phyloP scores from a whole-genome alignment of 2,888 invertebrate species.

The Crematogaster levior region DNA sequence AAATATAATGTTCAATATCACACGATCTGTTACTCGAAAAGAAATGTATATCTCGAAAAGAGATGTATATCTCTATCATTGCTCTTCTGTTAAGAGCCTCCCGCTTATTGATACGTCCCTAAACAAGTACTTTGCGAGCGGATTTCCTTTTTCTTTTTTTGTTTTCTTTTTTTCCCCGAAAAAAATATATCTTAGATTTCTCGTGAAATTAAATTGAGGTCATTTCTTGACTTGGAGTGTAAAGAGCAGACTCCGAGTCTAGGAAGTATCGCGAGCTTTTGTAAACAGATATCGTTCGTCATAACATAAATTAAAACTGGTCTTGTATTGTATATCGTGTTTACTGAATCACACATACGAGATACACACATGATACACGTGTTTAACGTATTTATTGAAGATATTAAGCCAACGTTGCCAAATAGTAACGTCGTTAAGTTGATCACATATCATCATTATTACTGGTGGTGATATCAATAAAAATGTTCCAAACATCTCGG shows the following conservation, averaged over 20 bases:
- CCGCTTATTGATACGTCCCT: background rate
- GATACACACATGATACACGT: background rate
- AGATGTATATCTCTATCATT: background rate
- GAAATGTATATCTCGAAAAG: conserved; percentile 12
- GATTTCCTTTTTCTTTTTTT: background rate
- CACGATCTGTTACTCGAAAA: background rate
- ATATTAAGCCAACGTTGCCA: background rate
- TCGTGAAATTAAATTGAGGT: background rate
- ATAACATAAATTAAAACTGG: conserved; percentile 13
- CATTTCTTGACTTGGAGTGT: background rate
- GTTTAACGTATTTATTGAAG: background rate
- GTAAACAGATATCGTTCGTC: conserved; percentile 17
- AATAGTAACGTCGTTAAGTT: background rate
- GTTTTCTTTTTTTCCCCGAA: background rate
- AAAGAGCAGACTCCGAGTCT: conserved; percentile 4
- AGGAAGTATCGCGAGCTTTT: background rate
- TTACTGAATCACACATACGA: background rate
- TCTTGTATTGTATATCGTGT: background rate
- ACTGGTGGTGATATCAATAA: background rate
- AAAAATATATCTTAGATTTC: background rate
- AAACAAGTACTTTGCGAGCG: background rate
- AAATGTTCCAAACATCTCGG: background rate
- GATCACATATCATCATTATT: background rate
- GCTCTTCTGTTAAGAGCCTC: background rate
- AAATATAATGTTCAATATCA: conserved; percentile 27